A percentile compares a stretch with the other conserved stretches of the same genome.
These are phyloP conservation scores for Empidonax traillii DNA, from an alignment of 2,113 vertebrate genomes.

Conservation along the genomic window DNA sequence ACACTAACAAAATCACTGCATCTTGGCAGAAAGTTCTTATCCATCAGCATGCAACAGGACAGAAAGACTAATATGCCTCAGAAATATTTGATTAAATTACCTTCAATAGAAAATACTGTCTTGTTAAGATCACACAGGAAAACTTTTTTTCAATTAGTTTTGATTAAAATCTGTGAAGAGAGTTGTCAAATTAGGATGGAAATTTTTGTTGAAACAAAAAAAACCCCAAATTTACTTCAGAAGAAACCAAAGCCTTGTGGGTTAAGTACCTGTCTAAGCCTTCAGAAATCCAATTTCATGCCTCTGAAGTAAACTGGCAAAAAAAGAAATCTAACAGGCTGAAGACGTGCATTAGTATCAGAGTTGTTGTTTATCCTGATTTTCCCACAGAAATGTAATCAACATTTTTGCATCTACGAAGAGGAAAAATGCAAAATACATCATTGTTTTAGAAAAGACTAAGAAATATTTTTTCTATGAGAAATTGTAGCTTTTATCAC, in stretches of 20 bases:
- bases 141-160: slow-evolving; percentile 1
- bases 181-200: neutral
- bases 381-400: neutral
- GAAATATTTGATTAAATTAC: slow-evolving; percentile 37
- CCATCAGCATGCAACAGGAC: neutral
- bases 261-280: neutral
- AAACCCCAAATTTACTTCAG: neutral
- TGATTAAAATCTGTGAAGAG: slow-evolving; percentile 24
- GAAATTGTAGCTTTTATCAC: neutral
- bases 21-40: neutral
- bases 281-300: neutral
- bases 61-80: neutral
- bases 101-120: neutral
- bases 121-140: neutral
- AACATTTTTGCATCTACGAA: neutral
- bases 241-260: neutral
- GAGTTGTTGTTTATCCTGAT: neutral
- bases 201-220: neutral
- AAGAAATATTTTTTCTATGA: neutral
- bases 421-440: neutral
- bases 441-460: neutral
- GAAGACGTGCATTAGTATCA: neutral
- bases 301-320: neutral
- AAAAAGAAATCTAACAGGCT: neutral
- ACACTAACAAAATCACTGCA: neutral